phyloP scores from a whole-genome alignment of 1,140 invertebrate species.

The Drosophila tropicalis region DNA sequence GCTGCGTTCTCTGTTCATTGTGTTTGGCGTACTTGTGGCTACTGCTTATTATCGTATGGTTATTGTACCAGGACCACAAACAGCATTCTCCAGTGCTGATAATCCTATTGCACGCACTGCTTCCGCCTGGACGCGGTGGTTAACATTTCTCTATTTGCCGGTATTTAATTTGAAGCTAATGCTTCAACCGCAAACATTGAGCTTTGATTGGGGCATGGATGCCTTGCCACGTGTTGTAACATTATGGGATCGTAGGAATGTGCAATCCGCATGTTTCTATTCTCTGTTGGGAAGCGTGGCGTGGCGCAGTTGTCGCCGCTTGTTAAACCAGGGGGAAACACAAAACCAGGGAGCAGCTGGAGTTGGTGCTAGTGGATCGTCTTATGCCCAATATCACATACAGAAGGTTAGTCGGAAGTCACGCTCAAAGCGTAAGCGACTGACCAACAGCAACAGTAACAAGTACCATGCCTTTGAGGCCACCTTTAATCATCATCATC shows the following conservation, averaged over 20 bases:
- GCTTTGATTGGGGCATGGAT: constrained; percentile 98
- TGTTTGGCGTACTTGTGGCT: constrained; percentile 84
- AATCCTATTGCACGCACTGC: constrained; percentile 93
- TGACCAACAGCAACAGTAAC: constrained; percentile 43
- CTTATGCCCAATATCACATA: constrained; percentile 67
- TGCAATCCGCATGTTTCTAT: constrained; percentile 90
- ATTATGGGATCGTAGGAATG: constrained; percentile 90
- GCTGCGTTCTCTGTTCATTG: constrained; percentile 86
- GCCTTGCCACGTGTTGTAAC: constrained; percentile 91
- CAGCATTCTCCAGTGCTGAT: constrained; percentile 93
- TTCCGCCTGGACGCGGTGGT: constrained; percentile 87
- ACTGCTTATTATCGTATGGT: constrained; percentile 87
- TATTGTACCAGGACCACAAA: constrained; percentile 86
- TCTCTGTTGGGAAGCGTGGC: constrained; percentile 84
- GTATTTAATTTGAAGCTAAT: constrained; percentile 93
- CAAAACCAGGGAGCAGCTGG: constrained; percentile 3
- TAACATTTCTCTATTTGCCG: constrained; percentile 95
- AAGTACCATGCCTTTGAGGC: constrained; percentile 73
- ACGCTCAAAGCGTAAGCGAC: constrained; percentile 75
- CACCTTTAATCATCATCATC: constrained; percentile 3
- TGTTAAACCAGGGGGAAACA: constrained; percentile 33
- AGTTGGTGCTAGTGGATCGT: background rate
- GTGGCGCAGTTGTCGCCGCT: constrained; percentile 71
- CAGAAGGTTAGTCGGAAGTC: constrained; percentile 72
- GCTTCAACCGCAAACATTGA: constrained; percentile 91